Conservation (phyloP, 2,797 vertebrate species). For the Leucoraja ocellata region DNA sequence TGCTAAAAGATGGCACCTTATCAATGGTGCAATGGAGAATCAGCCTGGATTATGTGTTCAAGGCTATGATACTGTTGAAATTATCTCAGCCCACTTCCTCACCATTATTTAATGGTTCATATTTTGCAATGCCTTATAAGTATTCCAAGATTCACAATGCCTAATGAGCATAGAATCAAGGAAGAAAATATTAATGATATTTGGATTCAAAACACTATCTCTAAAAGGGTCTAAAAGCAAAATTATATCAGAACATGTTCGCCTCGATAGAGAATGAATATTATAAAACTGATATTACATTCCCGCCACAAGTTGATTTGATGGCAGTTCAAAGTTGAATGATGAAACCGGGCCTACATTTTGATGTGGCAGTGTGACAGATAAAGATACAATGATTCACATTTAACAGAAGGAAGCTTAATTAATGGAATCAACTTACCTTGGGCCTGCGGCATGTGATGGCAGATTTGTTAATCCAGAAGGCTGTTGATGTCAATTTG, state of each 20-base stretch:
- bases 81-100: not conserved
- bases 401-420: not conserved
- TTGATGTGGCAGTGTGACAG: not conserved
- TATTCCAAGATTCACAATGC: not conserved
- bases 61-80: too few species aligned
- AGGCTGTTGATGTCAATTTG: not conserved
- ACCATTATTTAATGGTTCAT: not conserved
- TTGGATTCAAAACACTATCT: not conserved
- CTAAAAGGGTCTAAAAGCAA: not conserved
- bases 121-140: not conserved
- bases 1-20: not conserved
- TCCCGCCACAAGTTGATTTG: not conserved
- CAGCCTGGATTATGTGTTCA: not conserved
- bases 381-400: not conserved
- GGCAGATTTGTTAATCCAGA: not conserved
- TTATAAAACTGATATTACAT: not conserved
- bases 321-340: slow-evolving; percentile 1
- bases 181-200: too few species aligned
- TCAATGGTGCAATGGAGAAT: not conserved
- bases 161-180: not conserved
- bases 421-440: not conserved
- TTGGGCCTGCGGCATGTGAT: not conserved
- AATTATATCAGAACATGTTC: not conserved
- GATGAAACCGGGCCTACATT: not conserved
- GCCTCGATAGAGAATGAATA: not conserved